Evolutionary conservation across 2,888 invertebrate species (phyloP), one percentile per base, ranked within the genome.

Genomic region (Microplitis manilae): DNA sequence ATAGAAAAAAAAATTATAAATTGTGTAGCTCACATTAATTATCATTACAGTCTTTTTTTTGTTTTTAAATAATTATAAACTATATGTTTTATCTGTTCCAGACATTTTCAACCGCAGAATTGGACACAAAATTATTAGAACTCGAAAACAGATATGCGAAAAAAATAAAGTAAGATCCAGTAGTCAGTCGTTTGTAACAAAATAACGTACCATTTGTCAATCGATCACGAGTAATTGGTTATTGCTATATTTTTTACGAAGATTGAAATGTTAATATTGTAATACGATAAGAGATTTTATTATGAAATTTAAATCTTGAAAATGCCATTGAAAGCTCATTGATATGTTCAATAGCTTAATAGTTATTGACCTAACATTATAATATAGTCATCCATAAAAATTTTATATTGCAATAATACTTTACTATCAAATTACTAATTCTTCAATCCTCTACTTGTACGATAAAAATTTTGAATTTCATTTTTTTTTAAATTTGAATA

Each of bases 81-180:
- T 30, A 2, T 30, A 4, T 30, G 2, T 30, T 71, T 59, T 75
- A 50, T 50, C 13, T 50, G 1, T 87, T 89, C 65, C 82, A 89
- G 89, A 87, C 85, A 0, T 87, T 85, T 74, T 86, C 88, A 4
- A 83, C 82, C 60, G 84, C 85, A 65, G 89, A 89, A 79, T 75
- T 88, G 60, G 86, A 87, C 76, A 80, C 81, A 7, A 88, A 88
- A 77, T 79, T 89, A 17, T 77, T 85, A 7, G 88, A 87, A 75
- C 78, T 89, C 41, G 86, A 88, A 81, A 81, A 84, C 76, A 87
- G 84, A 81, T 87, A 87, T 77, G 82, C 77, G 0, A 85, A 86
- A 78, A 88, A 78, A 78, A 77, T 81, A 59, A 88, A 87, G 79
- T 85, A 80, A 81, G 60, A 17, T 50, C 50, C 50, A 50, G 50